Evolutionary conservation across 2,888 invertebrate species (phyloP).

Genomic region (Graphium colonna): DNA sequence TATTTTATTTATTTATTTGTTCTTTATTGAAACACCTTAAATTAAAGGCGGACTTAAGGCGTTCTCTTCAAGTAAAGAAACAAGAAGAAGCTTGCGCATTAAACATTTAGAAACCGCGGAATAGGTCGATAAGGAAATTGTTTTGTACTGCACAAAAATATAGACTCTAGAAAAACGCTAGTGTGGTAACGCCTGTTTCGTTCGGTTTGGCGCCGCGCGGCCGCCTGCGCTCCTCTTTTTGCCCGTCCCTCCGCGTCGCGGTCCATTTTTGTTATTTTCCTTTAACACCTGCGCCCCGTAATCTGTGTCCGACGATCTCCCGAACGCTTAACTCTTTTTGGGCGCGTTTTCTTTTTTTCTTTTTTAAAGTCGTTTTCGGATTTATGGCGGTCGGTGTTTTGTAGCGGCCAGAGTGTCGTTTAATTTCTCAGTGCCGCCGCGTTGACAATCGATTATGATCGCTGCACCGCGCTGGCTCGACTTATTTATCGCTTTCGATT

Average conservation of each 20-base stretch:
- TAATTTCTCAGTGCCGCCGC: conserved; percentile 67
- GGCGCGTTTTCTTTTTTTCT: conserved; percentile 40
- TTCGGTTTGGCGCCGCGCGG: conserved; percentile 74
- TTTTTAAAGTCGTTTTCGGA: conserved; percentile 42
- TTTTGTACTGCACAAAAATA: no score
- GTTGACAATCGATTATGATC: conserved; percentile 69
- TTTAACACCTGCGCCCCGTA: conserved; percentile 78
- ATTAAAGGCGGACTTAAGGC: no score
- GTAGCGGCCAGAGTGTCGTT: conserved; percentile 68
- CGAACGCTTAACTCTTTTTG: conserved; percentile 79
- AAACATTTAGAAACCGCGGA: no score
- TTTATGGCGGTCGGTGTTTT: conserved; percentile 67
- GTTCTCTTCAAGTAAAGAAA: no score
- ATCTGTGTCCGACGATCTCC: conserved; percentile 77
- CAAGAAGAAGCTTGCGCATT: no score
- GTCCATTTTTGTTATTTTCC: conserved; percentile 77
- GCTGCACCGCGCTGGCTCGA: conserved; percentile 53
- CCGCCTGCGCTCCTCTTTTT: conserved; percentile 69
- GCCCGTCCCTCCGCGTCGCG: conserved; percentile 53
- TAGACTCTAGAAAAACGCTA: no score
- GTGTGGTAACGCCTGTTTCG: no score
- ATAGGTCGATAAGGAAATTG: neutral
- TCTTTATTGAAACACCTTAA: no score
- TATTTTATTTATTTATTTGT: neutral
- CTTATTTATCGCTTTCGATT: conserved; percentile 10